Base-by-base conservation (phyloP, 2,797 vertebrate genomes). In the Syncerus caffer region DNA sequence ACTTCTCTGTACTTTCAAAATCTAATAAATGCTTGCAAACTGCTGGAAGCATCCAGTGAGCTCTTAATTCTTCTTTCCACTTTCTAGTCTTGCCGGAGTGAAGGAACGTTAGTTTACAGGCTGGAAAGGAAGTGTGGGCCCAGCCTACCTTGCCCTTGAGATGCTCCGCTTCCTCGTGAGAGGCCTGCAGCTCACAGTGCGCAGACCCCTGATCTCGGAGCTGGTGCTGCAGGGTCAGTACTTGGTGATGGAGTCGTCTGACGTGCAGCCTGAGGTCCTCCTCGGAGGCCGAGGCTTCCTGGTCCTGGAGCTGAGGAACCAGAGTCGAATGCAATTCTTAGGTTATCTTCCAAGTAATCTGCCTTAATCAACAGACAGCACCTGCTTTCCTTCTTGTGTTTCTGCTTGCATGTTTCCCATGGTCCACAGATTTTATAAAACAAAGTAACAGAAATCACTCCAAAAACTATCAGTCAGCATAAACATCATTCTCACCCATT, bases 121-220 rank as follows among this genome's bases (percentile, higher is more conserved):
- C 0, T 0, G 42, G 25, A 0, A 1, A 31, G 53, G 76, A 31
- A 31, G 38, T 0, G 0, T 2, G 2, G 1, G 3, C 31, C 16
- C 4, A 4, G 47, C 96, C 62, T 98, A 99, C 99, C 99, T 99
- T 98, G 85, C 98, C 98, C 98, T 90, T 89, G 3, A 99, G 98
- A 58, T 92, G 19, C 86, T 92, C 85, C 95, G 98, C 96, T 92
- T 98, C 58, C 6, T 95, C 91, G 6, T 53, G 90, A 50, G 97
- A 92, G 2, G 3, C 27, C 5, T 29, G 95, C 80, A 98, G 95
- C 78, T 85, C 94, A 84, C 42, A 84, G 97, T 97, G 80, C 0
- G 88, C 64, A 0, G 95, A 62, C 45, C 71, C 64, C 93, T 98
- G 98, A 96, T 99, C 99, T 50, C 99, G 98, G 80, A 98, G 98